Evolutionary conservation across 1,140 invertebrate genomes (phyloP).

Genomic region (Cydia pomonella): DNA sequence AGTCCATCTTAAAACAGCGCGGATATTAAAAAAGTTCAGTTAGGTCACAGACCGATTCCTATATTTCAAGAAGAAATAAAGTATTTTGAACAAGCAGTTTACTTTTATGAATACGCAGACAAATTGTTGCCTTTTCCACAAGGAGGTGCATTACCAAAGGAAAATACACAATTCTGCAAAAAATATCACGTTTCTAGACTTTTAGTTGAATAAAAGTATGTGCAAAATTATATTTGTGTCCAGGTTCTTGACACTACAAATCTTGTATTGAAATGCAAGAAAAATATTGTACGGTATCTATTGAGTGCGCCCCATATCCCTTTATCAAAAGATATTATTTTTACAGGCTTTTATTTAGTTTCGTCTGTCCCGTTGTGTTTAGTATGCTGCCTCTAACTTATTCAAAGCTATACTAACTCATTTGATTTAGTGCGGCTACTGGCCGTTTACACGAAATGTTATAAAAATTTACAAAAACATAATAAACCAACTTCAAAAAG

Average conservation of each 20-base stretch:
- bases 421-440: no score
- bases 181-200: neutral
- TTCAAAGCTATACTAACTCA: no score
- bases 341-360: no score
- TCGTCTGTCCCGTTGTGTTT: no score
- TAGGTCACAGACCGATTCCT: neutral
- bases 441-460: no score
- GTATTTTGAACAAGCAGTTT: neutral
- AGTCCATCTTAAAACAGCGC: neutral
- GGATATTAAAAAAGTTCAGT: neutral
- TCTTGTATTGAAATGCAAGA: neutral
- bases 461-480: no score
- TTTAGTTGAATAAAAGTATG: neutral
- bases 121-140: neutral
- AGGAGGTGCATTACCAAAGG: neutral
- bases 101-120: neutral
- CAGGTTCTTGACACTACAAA: constrained; percentile 1
- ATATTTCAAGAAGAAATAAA: neutral
- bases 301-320: no score
- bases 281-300: neutral
- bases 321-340: no score
- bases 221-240: neutral
- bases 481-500: no score
- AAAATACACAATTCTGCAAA: neutral
- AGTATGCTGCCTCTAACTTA: no score